A percentile compares a stretch with the other conserved stretches of the same genome.
Evolutionary conservation across 2,113 vertebrate genomes (phyloP).

Genomic region (Rostratula benghalensis): DNA sequence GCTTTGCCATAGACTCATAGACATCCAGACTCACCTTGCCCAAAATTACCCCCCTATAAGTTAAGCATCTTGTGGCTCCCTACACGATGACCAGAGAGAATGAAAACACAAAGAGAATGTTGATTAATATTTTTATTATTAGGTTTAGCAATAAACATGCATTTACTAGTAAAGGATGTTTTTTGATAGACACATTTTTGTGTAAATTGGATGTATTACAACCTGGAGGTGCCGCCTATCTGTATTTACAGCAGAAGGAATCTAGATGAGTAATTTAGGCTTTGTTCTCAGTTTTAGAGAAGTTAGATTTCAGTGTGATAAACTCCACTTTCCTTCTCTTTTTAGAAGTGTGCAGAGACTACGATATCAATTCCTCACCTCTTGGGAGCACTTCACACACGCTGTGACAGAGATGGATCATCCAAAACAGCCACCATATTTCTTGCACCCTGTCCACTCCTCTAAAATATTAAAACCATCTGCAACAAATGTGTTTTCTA

Average conservation of each 20-base stretch:
- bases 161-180: neutral
- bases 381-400: neutral
- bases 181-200: neutral
- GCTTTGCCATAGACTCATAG: neutral
- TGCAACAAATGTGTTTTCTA: neutral
- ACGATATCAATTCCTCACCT: neutral
- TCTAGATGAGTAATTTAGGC: neutral
- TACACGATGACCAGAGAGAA: neutral
- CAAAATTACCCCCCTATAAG: neutral
- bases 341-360: neutral
- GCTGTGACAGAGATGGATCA: neutral
- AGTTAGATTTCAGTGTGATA: neutral
- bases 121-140: neutral
- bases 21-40: neutral
- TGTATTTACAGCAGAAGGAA: neutral
- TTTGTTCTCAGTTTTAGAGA: neutral
- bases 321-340: neutral
- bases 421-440: neutral
- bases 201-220: fast-evolving
- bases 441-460: neutral
- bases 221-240: fast-evolving
- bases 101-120: neutral
- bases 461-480: neutral
- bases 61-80: neutral
- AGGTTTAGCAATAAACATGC: neutral